A percentile compares a stretch with the other conserved stretches of the same genome.
Conservation (phyloP, 2,797 vertebrate genomes). For the Glyptemys insculpta region DNA sequence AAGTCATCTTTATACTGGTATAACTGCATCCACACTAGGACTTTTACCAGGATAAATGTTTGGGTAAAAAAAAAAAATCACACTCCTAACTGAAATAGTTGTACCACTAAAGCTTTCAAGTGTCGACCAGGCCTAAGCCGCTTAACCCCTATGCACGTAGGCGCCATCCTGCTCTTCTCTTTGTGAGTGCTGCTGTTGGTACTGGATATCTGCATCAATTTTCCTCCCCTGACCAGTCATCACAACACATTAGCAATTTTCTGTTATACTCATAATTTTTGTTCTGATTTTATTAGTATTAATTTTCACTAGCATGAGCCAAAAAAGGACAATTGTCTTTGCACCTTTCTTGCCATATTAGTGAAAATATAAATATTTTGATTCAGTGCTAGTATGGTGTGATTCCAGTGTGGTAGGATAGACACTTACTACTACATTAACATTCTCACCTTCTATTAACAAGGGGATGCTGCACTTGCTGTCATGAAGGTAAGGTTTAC, state of each 20-base stretch:
- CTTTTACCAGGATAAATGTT: background rate
- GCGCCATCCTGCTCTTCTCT: background rate
- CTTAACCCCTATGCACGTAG: background rate
- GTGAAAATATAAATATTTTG: background rate
- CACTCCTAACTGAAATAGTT: background rate
- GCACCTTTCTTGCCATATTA: conserved; percentile 28
- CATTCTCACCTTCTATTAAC: conserved; percentile 30
- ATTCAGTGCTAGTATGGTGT: conserved; percentile 13
- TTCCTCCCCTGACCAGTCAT: background rate
- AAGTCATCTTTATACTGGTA: background rate
- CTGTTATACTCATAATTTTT: background rate
- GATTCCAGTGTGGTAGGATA: conserved; percentile 39
- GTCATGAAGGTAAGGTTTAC: conserved; percentile 37
- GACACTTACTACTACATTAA: conserved; percentile 51
- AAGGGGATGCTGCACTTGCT: background rate
- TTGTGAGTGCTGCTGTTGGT: background rate
- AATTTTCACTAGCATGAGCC: background rate
- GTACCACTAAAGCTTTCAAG: background rate
- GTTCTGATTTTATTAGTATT: background rate
- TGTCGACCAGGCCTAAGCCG: background rate
- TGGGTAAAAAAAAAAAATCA: background rate
- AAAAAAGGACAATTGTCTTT: background rate
- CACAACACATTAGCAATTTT: background rate
- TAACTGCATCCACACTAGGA: background rate
- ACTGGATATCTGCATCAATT: accelerated